These are phyloP conservation scores for Malurus melanocephalus DNA, from an alignment of 2,113 vertebrate genomes.

Conservation along the genomic window DNA sequence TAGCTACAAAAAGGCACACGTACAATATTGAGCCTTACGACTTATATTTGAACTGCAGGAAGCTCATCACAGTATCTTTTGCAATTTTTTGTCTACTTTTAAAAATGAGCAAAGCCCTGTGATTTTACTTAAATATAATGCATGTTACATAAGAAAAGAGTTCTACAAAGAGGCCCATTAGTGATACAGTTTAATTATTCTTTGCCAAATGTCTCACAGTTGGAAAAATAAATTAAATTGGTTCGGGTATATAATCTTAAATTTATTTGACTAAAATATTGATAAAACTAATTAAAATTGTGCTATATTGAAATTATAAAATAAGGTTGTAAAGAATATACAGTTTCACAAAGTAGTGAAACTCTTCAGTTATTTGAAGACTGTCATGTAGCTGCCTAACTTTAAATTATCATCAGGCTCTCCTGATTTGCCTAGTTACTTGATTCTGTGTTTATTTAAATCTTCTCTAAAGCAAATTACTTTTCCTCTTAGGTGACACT, in stretches of 20 bases:
- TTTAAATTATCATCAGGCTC: background rate
- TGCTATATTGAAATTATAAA: background rate
- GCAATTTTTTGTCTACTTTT: background rate
- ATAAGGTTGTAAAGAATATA: background rate
- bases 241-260: background rate
- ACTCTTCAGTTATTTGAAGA: background rate
- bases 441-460: conserved; percentile 17
- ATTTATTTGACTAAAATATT: background rate
- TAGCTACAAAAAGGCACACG: background rate
- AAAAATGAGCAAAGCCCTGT: background rate
- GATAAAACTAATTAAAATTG: background rate
- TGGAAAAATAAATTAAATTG: background rate
- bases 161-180: background rate
- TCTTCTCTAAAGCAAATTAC: background rate
- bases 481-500: conserved; percentile 15
- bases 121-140: background rate
- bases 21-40: background rate
- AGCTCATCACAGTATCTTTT: background rate
- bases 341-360: background rate
- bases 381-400: background rate
- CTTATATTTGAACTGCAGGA: background rate
- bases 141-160: background rate
- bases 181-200: background rate
- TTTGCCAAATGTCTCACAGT: background rate
- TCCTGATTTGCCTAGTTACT: background rate